Percentiles rank a stretch among this genome's conserved stretches.
Conservation (phyloP, 2,797 vertebrate species). For the Rhinella marina region DNA sequence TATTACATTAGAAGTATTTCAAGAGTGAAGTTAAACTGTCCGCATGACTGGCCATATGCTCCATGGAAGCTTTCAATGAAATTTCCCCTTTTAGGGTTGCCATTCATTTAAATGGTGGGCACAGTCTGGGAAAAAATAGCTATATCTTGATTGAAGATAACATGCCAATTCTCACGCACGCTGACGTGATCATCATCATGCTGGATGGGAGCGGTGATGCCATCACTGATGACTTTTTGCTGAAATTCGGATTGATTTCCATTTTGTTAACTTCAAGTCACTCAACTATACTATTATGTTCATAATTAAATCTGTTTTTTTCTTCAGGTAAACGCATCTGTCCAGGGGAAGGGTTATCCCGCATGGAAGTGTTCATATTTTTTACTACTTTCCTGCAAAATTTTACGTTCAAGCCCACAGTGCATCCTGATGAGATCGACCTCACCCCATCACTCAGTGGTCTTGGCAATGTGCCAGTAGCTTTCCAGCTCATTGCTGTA, state of each 20-base stretch:
- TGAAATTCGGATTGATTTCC: too few relatives aligned
- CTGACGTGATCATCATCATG: too few relatives aligned
- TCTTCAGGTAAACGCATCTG: slow-evolving; percentile 67
- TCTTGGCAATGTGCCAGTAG: slow-evolving; percentile 27
- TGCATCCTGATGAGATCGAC: slow-evolving; percentile 32
- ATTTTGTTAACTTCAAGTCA: too few relatives aligned
- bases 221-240: too few relatives aligned
- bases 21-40: too few relatives aligned
- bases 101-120: too few relatives aligned
- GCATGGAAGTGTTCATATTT: slow-evolving; percentile 70
- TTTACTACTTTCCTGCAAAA: slow-evolving; percentile 68
- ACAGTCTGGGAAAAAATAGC: not conserved
- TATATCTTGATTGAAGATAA: not conserved
- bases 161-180: too few relatives aligned
- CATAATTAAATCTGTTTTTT: not conserved
- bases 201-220: too few relatives aligned
- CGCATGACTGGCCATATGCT: too few relatives aligned
- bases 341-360: slow-evolving; percentile 68
- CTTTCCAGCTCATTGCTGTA: slow-evolving; percentile 22
- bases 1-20: too few relatives aligned
- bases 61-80: not conserved
- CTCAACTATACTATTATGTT: not conserved
- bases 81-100: not conserved
- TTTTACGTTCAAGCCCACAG: slow-evolving; percentile 64
- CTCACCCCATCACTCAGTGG: slow-evolving; percentile 51